Evolutionary conservation across 1,140 invertebrate genomes (phyloP).

Genomic region (Trichonephila clavipes): DNA sequence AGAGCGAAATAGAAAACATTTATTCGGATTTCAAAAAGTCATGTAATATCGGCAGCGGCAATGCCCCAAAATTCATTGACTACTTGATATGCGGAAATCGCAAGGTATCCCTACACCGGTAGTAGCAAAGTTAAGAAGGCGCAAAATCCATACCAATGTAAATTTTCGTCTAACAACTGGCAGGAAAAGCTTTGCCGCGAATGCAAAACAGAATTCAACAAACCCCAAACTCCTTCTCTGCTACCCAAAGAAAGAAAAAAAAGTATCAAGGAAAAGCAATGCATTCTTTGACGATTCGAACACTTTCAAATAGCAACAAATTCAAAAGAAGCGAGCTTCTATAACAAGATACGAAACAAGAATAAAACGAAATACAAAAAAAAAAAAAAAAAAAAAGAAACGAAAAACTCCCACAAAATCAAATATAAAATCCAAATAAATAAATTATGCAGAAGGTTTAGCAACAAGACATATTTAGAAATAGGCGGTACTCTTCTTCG

Average conservation of each 20-base stretch:
- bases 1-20: neutral
- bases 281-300: neutral
- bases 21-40: neutral
- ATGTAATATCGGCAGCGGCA: neutral
- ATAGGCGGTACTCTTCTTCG: neutral
- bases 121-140: neutral
- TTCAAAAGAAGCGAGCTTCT: neutral
- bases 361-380: neutral
- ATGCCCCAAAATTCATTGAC: neutral
- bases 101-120: neutral
- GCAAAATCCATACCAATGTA: slow-evolving; percentile 17
- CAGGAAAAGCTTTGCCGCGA: neutral
- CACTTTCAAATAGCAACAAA: slow-evolving; percentile 4
- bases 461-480: neutral
- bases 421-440: slow-evolving; percentile 11
- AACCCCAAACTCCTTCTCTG: neutral
- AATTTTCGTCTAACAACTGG: neutral
- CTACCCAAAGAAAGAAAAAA: neutral
- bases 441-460: slow-evolving; percentile 25
- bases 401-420: neutral
- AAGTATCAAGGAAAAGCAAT: neutral
- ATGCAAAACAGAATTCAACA: slow-evolving; percentile 17
- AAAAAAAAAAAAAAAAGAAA: neutral
- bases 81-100: slow-evolving; percentile 13
- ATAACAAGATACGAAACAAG: slow-evolving; percentile 17